Percentiles rank a stretch among this genome's conserved stretches.
Conservation (phyloP, 1,140 invertebrate species). For the Vollenhovia emeryi region DNA sequence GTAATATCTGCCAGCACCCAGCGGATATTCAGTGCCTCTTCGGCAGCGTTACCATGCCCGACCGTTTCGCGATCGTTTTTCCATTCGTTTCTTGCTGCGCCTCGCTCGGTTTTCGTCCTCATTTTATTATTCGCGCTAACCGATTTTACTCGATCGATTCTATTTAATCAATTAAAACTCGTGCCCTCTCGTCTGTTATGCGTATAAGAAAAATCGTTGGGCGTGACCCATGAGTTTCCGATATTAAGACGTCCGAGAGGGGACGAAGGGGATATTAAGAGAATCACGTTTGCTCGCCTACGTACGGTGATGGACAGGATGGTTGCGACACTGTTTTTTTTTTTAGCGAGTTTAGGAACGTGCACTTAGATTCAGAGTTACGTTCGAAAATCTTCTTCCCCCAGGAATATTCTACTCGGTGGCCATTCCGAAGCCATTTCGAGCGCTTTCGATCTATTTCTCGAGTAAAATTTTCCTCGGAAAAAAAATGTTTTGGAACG, state of each 20-base stretch:
- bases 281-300: not conserved
- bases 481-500: too few relatives aligned
- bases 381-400: too few relatives aligned
- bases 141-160: too few relatives aligned
- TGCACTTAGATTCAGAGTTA: too few relatives aligned
- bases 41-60: conserved; percentile 63
- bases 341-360: too few relatives aligned
- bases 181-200: not conserved
- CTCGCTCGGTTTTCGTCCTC: conserved; percentile 43
- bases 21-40: conserved; percentile 77
- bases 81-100: conserved; percentile 56
- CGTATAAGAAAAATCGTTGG: not conserved
- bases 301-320: too few relatives aligned
- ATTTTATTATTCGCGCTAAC: conserved; percentile 32
- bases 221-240: not conserved
- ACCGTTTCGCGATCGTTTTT: conserved; percentile 60
- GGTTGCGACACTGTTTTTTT: too few relatives aligned
- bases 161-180: not conserved
- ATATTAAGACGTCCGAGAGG: not conserved
- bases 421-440: too few relatives aligned
- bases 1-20: conserved; percentile 82
- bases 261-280: not conserved
- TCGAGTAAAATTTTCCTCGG: too few relatives aligned
- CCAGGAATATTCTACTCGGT: too few relatives aligned
- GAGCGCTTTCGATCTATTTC: too few relatives aligned